These are phyloP conservation scores for Drosophila ezoana DNA, from an alignment of 2,888 invertebrate genomes.

Conservation along the genomic window DNA sequence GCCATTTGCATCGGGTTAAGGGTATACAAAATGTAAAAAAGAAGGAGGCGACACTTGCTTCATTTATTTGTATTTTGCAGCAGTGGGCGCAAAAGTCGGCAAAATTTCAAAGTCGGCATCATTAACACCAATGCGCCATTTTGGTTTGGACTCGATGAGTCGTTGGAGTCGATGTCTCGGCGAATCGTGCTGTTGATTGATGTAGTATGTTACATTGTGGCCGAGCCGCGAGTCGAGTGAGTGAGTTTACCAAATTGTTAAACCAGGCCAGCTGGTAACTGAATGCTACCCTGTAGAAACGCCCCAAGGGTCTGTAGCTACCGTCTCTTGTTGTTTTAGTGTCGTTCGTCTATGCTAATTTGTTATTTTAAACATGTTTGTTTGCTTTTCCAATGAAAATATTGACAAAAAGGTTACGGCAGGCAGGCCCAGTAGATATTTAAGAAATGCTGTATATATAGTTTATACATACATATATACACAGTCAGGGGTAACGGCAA, in stretches of 20 bases:
- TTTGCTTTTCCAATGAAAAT: slow-evolving; percentile 72
- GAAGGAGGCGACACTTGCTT: slow-evolving; percentile 68
- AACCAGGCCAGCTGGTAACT: slow-evolving; percentile 39
- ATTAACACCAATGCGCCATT: slow-evolving; percentile 76
- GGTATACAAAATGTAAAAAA: neutral
- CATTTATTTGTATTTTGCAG: slow-evolving; percentile 62
- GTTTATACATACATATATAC: slow-evolving; percentile 1
- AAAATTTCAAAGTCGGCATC: slow-evolving; percentile 79
- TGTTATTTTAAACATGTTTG: slow-evolving; percentile 82
- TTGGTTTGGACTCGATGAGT: slow-evolving; percentile 39
- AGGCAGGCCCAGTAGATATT: slow-evolving; percentile 6
- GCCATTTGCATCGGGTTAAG: no score
- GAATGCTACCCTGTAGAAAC: slow-evolving; percentile 41
- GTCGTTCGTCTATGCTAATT: slow-evolving; percentile 74
- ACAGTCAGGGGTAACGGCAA: slow-evolving; percentile 34
- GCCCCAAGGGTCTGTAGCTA: slow-evolving; percentile 35
- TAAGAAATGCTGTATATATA: neutral
- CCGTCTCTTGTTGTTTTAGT: slow-evolving; percentile 61
- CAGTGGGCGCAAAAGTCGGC: slow-evolving; percentile 70
- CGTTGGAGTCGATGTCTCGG: slow-evolving; percentile 30
- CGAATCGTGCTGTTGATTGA: slow-evolving; percentile 61
- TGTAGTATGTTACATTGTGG: slow-evolving; percentile 51
- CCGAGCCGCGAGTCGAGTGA: slow-evolving; percentile 41
- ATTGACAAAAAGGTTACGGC: slow-evolving; percentile 62
- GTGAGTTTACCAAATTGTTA: slow-evolving; percentile 68